Percentiles rank a stretch among this genome's conserved stretches.
Conservation (phyloP, 2,888 invertebrate genomes). For the Spodoptera littoralis region DNA sequence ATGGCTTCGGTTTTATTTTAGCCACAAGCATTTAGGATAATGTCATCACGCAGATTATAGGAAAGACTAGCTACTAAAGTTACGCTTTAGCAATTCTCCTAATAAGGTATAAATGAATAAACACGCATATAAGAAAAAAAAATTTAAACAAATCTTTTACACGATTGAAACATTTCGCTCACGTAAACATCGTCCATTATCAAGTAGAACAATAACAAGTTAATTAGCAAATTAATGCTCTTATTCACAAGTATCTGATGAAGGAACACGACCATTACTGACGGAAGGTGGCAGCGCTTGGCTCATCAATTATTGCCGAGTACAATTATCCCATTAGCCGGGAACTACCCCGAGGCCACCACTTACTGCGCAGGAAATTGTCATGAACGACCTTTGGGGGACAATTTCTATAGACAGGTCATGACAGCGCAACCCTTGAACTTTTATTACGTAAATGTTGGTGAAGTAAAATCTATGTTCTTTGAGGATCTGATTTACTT, state of each 20-base stretch:
- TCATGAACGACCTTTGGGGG: slow-evolving; percentile 62
- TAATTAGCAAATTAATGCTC: slow-evolving; percentile 2
- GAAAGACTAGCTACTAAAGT: too few relatives aligned
- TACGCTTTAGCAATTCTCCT: too few relatives aligned
- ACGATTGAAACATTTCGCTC: too few relatives aligned
- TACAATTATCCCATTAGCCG: slow-evolving; percentile 80
- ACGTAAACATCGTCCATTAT: too few relatives aligned
- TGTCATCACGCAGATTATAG: too few relatives aligned
- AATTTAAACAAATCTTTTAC: too few relatives aligned
- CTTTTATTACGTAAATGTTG: slow-evolving; percentile 22
- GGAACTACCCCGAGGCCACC: slow-evolving; percentile 66
- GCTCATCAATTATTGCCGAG: slow-evolving; percentile 74
- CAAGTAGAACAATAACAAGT: slow-evolving; percentile 19
- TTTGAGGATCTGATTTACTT: background rate
- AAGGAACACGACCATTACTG: slow-evolving; percentile 64
- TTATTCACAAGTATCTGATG: slow-evolving; percentile 27
- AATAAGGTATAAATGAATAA: too few relatives aligned
- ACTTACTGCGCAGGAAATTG: slow-evolving; percentile 68
- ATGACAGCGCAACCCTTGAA: slow-evolving; percentile 38
- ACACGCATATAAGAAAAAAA: too few relatives aligned
- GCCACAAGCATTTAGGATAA: too few relatives aligned
- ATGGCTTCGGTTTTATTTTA: too few relatives aligned
- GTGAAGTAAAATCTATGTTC: background rate
- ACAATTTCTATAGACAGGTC: slow-evolving; percentile 33
- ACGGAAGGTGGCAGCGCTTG: slow-evolving; percentile 72